These are phyloP conservation scores for Aphaenogaster ashmeadi DNA, from an alignment of 1,140 invertebrate species.

Conservation along the genomic window DNA sequence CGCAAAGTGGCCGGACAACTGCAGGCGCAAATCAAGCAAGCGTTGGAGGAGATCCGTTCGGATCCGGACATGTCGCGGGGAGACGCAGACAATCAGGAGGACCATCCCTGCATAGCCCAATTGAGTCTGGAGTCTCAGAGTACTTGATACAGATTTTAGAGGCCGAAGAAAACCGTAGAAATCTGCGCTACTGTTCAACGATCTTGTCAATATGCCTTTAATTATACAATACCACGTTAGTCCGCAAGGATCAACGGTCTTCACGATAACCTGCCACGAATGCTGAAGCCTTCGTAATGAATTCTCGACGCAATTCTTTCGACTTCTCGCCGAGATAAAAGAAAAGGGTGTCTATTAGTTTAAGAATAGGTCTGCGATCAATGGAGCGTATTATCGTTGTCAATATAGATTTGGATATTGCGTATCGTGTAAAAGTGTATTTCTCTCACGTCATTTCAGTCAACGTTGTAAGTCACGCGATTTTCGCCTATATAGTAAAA, in stretches of 20 bases:
- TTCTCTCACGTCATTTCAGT: slow-evolving; percentile 20
- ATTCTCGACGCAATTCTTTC: slow-evolving; percentile 9
- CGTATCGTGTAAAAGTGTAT: slow-evolving; percentile 26
- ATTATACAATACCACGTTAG: slow-evolving; percentile 38
- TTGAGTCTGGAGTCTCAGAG: slow-evolving; percentile 76
- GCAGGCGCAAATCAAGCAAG: slow-evolving; percentile 78
- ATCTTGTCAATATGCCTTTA: slow-evolving; percentile 56
- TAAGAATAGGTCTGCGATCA: slow-evolving; percentile 12
- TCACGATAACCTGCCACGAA: slow-evolving; percentile 24
- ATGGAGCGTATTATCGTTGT: slow-evolving; percentile 3
- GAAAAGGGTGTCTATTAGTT: slow-evolving; percentile 9
- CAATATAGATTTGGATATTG: slow-evolving; percentile 45
- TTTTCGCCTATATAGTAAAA: slow-evolving; percentile 28
- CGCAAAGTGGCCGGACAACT: slow-evolving; percentile 82
- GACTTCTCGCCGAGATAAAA: not conserved
- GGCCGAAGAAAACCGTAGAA: slow-evolving; percentile 1
- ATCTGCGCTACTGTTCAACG: slow-evolving; percentile 11
- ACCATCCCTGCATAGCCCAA: slow-evolving; percentile 71
- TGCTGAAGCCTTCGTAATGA: slow-evolving; percentile 14
- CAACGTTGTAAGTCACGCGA: slow-evolving; percentile 1
- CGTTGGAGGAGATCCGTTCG: slow-evolving; percentile 74
- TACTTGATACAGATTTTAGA: slow-evolving; percentile 71
- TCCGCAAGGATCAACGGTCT: slow-evolving; percentile 3
- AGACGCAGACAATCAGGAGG: slow-evolving; percentile 61
- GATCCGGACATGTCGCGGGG: slow-evolving; percentile 68